A percentile compares a stretch with the other conserved stretches of the same genome.
Conservation (phyloP, 2,113 vertebrate species). For the Nothoprocta pentlandii region DNA sequence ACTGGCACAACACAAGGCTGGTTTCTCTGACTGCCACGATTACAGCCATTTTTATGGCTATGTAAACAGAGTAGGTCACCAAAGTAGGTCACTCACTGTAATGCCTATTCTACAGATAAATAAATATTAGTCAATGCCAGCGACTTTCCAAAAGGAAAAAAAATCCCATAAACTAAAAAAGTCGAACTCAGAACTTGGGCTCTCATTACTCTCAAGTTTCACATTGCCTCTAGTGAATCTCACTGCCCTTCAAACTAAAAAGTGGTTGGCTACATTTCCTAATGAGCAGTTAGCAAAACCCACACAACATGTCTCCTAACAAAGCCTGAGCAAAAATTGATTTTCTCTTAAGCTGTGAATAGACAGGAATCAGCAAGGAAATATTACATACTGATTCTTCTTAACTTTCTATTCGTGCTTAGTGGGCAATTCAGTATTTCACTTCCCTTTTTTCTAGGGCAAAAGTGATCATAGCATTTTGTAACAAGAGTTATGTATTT, state of each 20-base stretch:
- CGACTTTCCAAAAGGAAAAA: not conserved
- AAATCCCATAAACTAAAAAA: not conserved
- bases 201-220: not conserved
- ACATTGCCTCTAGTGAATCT: not conserved
- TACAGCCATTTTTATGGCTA: not conserved
- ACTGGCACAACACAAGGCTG: not conserved
- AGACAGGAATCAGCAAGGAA: not conserved
- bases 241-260: not conserved
- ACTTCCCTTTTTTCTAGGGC: not conserved
- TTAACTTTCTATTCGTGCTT: not conserved
- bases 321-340: not conserved
- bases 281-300: not conserved
- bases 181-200: not conserved
- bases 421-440: not conserved
- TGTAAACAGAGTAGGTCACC: not conserved
- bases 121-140: not conserved
- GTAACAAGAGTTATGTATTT: not conserved
- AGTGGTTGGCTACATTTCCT: not conserved
- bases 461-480: not conserved
- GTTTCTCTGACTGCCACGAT: not conserved
- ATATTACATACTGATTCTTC: not conserved
- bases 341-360: not conserved
- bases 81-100: conserved; percentile 31
- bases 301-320: not conserved
- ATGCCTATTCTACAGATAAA: not conserved